Base-by-base conservation (phyloP, 2,888 invertebrate genomes). In the Clunio marinus region DNA sequence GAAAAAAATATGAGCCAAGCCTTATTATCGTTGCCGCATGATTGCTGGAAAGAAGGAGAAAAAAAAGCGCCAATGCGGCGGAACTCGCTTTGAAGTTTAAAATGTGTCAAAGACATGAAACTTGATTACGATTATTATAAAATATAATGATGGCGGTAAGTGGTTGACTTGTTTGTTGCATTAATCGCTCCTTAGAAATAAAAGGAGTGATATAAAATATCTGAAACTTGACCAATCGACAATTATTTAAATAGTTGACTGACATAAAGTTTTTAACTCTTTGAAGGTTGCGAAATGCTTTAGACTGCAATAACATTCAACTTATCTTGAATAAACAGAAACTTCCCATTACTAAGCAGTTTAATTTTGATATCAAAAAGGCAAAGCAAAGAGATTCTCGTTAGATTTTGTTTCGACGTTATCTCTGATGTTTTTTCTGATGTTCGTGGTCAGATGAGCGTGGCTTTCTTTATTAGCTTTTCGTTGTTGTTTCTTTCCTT, bases 91-190 rank as follows among this genome's bases (percentile, higher is more conserved):
- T 66, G 66, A 66, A 32, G 51, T 66, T 27, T 66, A 66, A n/a
- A n/a, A 66, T 66, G 66, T 66, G 66, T 66, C 66, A 66, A 63
- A 66, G 66, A 66, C 66, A 66, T 55, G 55, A 66, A 66, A 66
- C 66, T 66, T 51, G 66, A 66, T 66, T 55, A 55, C 15, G 66
- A 66, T 65, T 65, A 60, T 32, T 32, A 51, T 65, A 25, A 66
- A 55, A 55, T 66, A 66, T 66, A 66, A 51, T 63, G 37, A 60
- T 63, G 63, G 46, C 17, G 25, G 24, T 55, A 32, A 66, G 35
- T 66, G 15, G 20, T 27, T 45, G n/a, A 20, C n/a, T n/a, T n/a
- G n/a, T n/a, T n/a, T n/a, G n/a, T n/a, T n/a, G n/a, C n/a, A n/a
- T n/a, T n/a, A n/a, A n/a, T n/a, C n/a, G n/a, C n/a, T n/a, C n/a